Base-by-base conservation (phyloP, 2,113 vertebrate species). In the Hydrolagus affinis region DNA sequence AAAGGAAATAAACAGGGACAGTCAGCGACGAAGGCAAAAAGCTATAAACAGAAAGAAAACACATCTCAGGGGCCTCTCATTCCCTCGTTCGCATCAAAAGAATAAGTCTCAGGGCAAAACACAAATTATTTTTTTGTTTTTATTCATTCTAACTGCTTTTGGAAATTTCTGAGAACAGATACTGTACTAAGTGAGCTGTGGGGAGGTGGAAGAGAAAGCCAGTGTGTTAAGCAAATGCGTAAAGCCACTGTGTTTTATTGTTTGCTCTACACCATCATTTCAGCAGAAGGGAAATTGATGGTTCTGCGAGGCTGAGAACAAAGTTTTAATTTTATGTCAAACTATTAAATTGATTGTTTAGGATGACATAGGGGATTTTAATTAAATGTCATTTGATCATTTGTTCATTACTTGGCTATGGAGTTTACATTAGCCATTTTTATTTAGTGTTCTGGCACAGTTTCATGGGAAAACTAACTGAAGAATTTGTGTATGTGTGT, bases 281-380 rank as follows among this genome's bases (percentile, higher is more conserved):
- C 78, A 66, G 25, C 25, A 68, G 62, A 30, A 10, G 6, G 23
- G 59, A 28, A 60, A 32, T 80, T 83, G 62, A 83, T 64, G 6
- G 11, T 83, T 83, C 8, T 21, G 9, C 30, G 10, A 83, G 78
- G 15, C 8, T 15, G 32, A 30, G 28, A 28, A 83, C 23, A 25
- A 64, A 21, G 28, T 64, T 23, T 30, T 83, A 9, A 25, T 66
- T 83, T 83, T 30, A 66, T 83, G 78, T 83, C 62, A 66, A 62
- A 15, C 14, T 44, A 44, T 44, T 44, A 44, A 6, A 44, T 44
- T 83, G 8, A 30, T 64, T 75, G 17, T 19, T 83, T 68, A 17
- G 59, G 32, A 83, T 83, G 62, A 66, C 44, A 56, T 57, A 21
- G 78, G 62, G 62, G 66, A 44, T 3, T 75, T 25, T 83, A 66